phyloP scores from a whole-genome alignment of 2,888 invertebrate genomes.

The Abrostola tripartita region DNA sequence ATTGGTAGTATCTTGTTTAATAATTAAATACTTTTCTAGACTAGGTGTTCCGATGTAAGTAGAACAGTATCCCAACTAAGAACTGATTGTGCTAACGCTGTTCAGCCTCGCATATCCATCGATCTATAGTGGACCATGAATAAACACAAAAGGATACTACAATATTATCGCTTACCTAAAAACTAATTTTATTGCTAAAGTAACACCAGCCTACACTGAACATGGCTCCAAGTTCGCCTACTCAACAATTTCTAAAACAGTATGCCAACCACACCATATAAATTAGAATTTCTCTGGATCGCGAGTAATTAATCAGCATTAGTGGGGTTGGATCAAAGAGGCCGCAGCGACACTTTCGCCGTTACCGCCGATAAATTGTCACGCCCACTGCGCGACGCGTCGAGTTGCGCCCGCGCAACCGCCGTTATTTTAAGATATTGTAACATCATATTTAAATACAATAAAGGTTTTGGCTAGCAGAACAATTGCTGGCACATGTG shows the following conservation, averaged over 20 bases:
- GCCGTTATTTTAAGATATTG: slow-evolving; percentile 49
- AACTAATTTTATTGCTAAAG: not conserved
- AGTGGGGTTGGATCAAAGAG: slow-evolving; percentile 70
- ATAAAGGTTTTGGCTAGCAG: slow-evolving; percentile 34
- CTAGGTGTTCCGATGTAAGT: too few relatives aligned
- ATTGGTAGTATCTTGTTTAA: too few relatives aligned
- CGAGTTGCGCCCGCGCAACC: slow-evolving; percentile 54
- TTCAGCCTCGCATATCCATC: too few relatives aligned
- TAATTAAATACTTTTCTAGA: too few relatives aligned
- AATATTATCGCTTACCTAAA: not conserved
- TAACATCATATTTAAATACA: slow-evolving; percentile 57
- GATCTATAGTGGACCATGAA: too few relatives aligned
- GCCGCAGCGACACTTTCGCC: slow-evolving; percentile 76
- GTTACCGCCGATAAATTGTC: slow-evolving; percentile 69
- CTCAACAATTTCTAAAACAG: slow-evolving; percentile 47
- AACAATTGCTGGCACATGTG: slow-evolving; percentile 31
- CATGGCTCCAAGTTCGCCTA: slow-evolving; percentile 25
- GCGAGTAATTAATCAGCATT: slow-evolving; percentile 72
- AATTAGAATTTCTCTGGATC: slow-evolving; percentile 72
- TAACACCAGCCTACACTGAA: slow-evolving; percentile 14
- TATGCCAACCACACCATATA: slow-evolving; percentile 53
- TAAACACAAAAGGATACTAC: too few relatives aligned
- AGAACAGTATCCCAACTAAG: too few relatives aligned
- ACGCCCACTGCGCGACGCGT: slow-evolving; percentile 65
- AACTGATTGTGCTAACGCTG: too few relatives aligned